Percentiles rank a stretch among this genome's conserved stretches.
phyloP scores from a whole-genome alignment of 1,140 invertebrate species.

The Pseudomyrmex cubaensis region DNA sequence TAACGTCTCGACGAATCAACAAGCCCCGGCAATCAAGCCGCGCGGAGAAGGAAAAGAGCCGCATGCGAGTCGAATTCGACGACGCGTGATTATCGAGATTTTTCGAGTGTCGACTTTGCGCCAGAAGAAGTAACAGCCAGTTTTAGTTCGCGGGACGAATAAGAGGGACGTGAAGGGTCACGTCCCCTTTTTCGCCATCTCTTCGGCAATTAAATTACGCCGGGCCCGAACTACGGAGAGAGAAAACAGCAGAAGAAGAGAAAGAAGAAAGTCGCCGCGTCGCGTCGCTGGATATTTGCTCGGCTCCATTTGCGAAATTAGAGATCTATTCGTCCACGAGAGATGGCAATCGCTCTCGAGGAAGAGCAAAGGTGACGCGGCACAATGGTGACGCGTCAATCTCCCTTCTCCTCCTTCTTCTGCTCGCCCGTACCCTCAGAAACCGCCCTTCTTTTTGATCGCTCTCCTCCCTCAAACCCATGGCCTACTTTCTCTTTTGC shows the following conservation, averaged over 20 bases:
- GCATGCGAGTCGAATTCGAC: not conserved
- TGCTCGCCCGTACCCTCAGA: not conserved
- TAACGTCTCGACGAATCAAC: not conserved
- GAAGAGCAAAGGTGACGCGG: conserved; percentile 63
- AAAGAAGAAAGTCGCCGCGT: not conserved
- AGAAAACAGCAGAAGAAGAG: conserved; percentile 8
- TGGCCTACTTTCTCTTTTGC: conserved; percentile 36
- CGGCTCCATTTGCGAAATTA: conserved; percentile 77
- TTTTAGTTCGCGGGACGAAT: not conserved
- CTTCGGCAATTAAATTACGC: conserved; percentile 68
- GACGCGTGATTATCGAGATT: conserved; percentile 4
- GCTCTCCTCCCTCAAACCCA: conserved; percentile 2
- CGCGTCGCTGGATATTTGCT: conserved; percentile 56
- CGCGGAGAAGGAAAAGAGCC: not conserved
- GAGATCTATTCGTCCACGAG: conserved; percentile 65
- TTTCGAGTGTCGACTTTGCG: not conserved
- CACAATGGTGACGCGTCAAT: conserved; percentile 64
- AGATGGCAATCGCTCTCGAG: conserved; percentile 58
- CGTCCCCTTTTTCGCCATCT: not conserved
- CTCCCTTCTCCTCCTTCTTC: conserved; percentile 30
- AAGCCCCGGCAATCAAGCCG: not conserved
- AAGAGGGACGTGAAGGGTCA: not conserved
- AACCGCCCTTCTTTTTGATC: conserved; percentile 11
- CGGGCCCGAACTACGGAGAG: not conserved
- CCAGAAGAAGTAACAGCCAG: conserved; percentile 1